Evolutionary conservation across 2,888 invertebrate genomes (phyloP).

Genomic region (Pammene fasciana): DNA sequence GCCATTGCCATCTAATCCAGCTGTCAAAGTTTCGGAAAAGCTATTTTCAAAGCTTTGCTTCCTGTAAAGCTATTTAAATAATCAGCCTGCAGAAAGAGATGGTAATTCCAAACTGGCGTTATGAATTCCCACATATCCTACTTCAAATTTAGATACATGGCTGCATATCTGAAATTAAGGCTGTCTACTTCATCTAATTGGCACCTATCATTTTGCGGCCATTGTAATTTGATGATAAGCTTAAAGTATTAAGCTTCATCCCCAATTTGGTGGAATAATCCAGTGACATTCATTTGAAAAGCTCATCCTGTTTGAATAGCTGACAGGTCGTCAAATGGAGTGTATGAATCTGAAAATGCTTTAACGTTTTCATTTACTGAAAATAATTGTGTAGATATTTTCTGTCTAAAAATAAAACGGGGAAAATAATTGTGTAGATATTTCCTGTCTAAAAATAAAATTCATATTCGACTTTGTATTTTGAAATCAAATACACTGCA

Average conservation of each 20-base stretch:
- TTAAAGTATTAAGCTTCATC: not conserved
- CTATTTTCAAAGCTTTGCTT: too few species aligned
- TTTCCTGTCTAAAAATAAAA: too few species aligned
- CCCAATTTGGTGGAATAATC: not conserved
- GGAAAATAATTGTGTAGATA: too few species aligned
- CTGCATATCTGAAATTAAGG: too few species aligned
- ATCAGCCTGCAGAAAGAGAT: too few species aligned
- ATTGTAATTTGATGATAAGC: slow-evolving; percentile 10
- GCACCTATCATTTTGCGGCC: not conserved
- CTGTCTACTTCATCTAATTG: slow-evolving; percentile 8
- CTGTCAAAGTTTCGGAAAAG: too few species aligned
- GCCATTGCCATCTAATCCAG: too few species aligned
- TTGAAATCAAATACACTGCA: too few species aligned
- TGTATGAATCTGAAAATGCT: not conserved
- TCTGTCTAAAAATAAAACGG: not conserved
- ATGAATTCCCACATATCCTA: not conserved
- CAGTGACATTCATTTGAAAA: slow-evolving; percentile 6
- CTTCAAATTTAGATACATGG: too few species aligned
- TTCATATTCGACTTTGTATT: too few species aligned
- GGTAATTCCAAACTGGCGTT: not conserved
- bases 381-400: not conserved
- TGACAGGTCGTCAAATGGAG: slow-evolving; percentile 1
- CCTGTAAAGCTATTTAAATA: too few species aligned
- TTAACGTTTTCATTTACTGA: not conserved
- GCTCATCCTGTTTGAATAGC: slow-evolving; percentile 8